Evolutionary conservation across 2,888 invertebrate species (phyloP).

Genomic region (Epinotia ramella): DNA sequence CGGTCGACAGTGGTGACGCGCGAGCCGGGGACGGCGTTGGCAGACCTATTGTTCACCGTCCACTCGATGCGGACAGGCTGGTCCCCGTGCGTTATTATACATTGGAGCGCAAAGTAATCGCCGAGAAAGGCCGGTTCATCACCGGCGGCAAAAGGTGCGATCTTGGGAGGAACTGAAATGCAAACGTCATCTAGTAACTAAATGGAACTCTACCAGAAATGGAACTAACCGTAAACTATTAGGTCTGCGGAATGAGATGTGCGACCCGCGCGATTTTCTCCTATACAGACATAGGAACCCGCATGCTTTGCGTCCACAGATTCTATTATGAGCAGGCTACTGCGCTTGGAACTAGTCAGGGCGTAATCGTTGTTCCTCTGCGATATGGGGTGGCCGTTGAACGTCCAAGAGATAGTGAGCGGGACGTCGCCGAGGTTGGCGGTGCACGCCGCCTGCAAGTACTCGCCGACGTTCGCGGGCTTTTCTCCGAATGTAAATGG

Average conservation of each 20-base stretch:
- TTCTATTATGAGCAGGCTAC: constrained; percentile 87
- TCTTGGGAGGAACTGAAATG: constrained; percentile 89
- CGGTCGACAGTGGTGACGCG: constrained; percentile 82
- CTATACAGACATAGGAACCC: constrained; percentile 87
- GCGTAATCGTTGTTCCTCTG: constrained; percentile 75
- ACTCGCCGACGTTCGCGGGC: constrained; percentile 86
- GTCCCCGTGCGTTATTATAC: constrained; percentile 80
- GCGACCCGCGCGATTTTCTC: constrained; percentile 84
- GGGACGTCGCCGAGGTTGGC: constrained; percentile 89
- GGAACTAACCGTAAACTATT: constrained; percentile 85
- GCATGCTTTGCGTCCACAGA: constrained; percentile 87
- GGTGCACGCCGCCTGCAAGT: constrained; percentile 87
- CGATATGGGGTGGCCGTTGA: constrained; percentile 86
- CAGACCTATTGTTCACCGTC: constrained; percentile 76
- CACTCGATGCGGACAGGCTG: constrained; percentile 81
- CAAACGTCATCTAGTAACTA: constrained; percentile 75
- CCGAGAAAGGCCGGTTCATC: constrained; percentile 87
- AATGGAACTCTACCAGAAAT: constrained; percentile 63
- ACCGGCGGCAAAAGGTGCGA: constrained; percentile 89
- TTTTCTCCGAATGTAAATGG: constrained; percentile 88
- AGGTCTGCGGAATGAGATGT: constrained; percentile 81
- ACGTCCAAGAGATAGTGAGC: constrained; percentile 89
- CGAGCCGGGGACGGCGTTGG: constrained; percentile 68
- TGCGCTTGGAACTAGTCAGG: constrained; percentile 79
- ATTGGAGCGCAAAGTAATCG: constrained; percentile 81